These are phyloP conservation scores for Dermatemys mawii DNA, from an alignment of 2,113 vertebrate genomes.

Conservation along the genomic window DNA sequence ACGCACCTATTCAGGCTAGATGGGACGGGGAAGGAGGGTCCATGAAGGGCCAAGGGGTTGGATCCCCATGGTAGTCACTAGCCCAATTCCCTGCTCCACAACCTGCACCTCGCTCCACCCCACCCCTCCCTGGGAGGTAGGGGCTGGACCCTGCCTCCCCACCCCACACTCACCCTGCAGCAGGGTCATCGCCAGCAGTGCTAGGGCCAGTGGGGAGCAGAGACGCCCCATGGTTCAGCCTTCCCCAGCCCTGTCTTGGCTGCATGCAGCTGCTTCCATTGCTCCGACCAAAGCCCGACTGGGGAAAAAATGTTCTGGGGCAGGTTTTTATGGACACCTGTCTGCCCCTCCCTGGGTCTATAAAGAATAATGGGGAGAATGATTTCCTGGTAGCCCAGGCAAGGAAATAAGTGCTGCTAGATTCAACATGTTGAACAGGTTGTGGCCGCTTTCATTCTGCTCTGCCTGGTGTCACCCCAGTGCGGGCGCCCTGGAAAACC, in stretches of 20 bases:
- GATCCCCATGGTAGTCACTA: not conserved
- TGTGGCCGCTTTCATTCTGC: not conserved
- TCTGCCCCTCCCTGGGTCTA: not conserved
- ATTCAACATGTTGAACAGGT: not conserved
- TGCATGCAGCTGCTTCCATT: not conserved
- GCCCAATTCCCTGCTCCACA: not conserved
- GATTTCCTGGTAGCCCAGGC: not conserved
- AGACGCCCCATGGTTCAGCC: not conserved
- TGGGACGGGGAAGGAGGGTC: not conserved
- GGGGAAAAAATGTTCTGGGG: not conserved
- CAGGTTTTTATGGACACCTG: not conserved
- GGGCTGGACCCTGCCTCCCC: not conserved
- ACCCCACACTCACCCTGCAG: not conserved
- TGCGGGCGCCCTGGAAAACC: not conserved
- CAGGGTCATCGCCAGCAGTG: not conserved
- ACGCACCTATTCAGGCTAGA: not conserved
- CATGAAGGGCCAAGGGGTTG: not conserved
- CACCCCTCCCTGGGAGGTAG: not conserved
- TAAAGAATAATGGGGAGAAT: not conserved
- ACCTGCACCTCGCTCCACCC: not conserved
- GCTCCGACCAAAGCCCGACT: not conserved
- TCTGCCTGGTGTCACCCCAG: not conserved
- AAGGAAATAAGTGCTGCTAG: not conserved
- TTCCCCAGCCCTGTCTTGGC: not conserved
- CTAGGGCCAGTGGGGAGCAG: not conserved